Conservation (phyloP, 2,113 vertebrate genomes). For the rabbit (Oryctolagus cuniculus) region DNA sequence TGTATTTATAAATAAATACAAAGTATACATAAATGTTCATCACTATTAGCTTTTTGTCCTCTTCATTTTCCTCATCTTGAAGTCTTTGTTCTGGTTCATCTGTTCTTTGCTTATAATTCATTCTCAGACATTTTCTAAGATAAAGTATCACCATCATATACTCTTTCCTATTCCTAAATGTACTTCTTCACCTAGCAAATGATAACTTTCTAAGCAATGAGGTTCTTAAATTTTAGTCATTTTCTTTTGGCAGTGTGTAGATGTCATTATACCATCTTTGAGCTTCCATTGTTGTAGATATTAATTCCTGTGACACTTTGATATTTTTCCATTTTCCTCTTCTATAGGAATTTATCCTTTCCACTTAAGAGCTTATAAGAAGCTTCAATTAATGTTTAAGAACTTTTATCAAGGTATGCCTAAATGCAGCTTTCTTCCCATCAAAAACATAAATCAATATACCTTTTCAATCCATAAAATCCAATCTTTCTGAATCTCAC, state of each 20-base stretch:
- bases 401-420: background rate
- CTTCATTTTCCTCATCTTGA: constrained; percentile 8
- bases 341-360: background rate
- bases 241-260: background rate
- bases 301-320: background rate
- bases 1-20: background rate
- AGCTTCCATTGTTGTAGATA: background rate
- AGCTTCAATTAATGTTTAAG: background rate
- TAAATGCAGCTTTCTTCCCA: background rate
- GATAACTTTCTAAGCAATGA: background rate
- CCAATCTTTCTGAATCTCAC: constrained; percentile 20
- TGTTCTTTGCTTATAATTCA: constrained; percentile 24
- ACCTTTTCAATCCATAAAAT: background rate
- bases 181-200: constrained; percentile 41
- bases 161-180: background rate
- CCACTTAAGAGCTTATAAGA: background rate
- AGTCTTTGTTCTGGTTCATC: constrained; percentile 10
- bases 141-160: background rate
- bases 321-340: background rate
- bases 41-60: constrained; percentile 27
- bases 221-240: background rate
- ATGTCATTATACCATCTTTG: background rate
- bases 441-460: constrained; percentile 12
- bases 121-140: constrained; percentile 27
- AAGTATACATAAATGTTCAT: background rate